A percentile compares a stretch with the other conserved stretches of the same genome.
These are phyloP conservation scores for Talpa occidentalis DNA, from an alignment of 2,113 vertebrate species.

Conservation along the genomic window DNA sequence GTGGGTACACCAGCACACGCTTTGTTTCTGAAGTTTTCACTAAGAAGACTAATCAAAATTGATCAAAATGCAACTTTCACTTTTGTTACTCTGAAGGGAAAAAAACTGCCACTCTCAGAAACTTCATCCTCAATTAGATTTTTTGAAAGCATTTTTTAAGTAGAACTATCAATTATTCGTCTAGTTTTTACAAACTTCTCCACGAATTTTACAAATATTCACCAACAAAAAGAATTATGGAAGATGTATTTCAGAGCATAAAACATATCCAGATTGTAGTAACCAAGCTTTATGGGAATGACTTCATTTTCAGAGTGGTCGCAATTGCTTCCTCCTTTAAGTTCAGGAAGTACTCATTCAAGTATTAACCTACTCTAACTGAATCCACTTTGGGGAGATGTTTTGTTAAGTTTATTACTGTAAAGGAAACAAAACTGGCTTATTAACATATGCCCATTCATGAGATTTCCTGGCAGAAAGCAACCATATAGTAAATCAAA, in stretches of 20 bases:
- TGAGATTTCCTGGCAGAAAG: conserved; percentile 38
- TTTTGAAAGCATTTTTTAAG: conserved; percentile 50
- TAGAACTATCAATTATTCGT: conserved; percentile 11
- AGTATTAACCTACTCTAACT: conserved; percentile 51
- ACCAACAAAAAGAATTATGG: conserved; percentile 43
- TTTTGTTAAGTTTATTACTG: conserved; percentile 55
- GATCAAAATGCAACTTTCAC: conserved; percentile 70
- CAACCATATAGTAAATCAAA: conserved; percentile 54
- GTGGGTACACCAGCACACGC: not conserved
- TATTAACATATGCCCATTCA: conserved; percentile 68
- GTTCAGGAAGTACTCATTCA: conserved; percentile 61
- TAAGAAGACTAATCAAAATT: conserved; percentile 11
- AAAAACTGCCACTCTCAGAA: conserved; percentile 12
- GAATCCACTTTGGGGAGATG: conserved; percentile 64
- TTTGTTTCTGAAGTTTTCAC: not conserved
- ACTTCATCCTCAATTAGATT: conserved; percentile 28
- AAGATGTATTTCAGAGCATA: conserved; percentile 52
- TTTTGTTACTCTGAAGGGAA: conserved; percentile 9
- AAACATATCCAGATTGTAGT: not conserved
- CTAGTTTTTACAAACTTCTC: conserved; percentile 33
- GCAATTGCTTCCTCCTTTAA: conserved; percentile 54
- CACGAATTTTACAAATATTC: conserved; percentile 19
- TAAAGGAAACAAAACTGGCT: conserved; percentile 26
- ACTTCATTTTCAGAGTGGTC: conserved; percentile 59
- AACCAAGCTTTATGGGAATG: conserved; percentile 48